Evolutionary conservation across 2,113 vertebrate genomes (phyloP), one percentile per base, ranked within the genome.

Genomic region (Thymallus thymallus): DNA sequence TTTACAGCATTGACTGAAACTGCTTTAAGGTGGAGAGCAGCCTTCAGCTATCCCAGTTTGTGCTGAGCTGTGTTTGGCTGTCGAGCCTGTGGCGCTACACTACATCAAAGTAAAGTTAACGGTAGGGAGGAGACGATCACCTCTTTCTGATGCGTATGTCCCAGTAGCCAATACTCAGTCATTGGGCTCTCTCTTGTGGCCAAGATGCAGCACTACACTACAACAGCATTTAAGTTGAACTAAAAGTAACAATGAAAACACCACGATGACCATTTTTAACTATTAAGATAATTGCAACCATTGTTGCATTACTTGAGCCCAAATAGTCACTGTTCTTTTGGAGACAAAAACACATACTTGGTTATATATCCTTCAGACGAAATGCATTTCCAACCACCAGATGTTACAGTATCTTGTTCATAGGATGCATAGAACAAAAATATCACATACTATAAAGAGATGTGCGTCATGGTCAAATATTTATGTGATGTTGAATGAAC

Each of bases 161-260:
- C 61, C 45, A 64, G n/a, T 23, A 51, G 16, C 16, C 48, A 14
- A 64, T 68, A 45, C 46, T 73, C 51, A 56, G 30, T 79, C 65
- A 26, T 32, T 58, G 72, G 78, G 88, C 87, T 79, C 90, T 82
- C 88, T 90, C 92, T 91, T 80, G 89, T 92, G 91, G 92, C 80
- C 82, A 75, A 74, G 85, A 61, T 78, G 48, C 69, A 70, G 66
- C 76, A 60, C 56, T 60, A 60, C 76, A 60, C 56, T 60, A n/a
- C n/a, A 60, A 23, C 56, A 60, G 5, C 18, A 3, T 5, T 5
- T 22, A 61, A 61, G 20, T 3, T 61, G 0, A 61, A 61, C 20
- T 9, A 9, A 7, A 61, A 0, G 5, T 7, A 61, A 18, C 6
- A 14, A 64, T 64, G 62, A 29, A 64, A 61, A 14, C 9, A n/a